Evolutionary conservation across 2,797 vertebrate genomes (phyloP), one percentile per base, ranked within the genome.

Genomic region (Cetoscarus ocellatus): DNA sequence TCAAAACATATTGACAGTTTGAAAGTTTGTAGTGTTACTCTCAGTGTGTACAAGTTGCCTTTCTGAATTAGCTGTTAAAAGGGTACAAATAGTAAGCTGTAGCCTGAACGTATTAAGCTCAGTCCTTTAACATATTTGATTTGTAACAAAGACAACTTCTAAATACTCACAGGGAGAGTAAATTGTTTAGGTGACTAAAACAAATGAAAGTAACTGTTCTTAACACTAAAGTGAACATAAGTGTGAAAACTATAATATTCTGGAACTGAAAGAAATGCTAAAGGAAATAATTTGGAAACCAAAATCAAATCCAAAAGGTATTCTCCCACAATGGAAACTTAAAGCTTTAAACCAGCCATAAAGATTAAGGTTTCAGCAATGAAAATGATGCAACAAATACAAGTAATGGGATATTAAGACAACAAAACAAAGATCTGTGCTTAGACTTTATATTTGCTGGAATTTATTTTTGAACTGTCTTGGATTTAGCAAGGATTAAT

Each of bases 401-500:
- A 7, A 6, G 56, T 57, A 51, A 55, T 73, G 61, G 53, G 62
- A 71, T 47, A 56, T 45, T 57, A 65, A 83, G 79, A 70, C 60
- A 59, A 71, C 59, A 53, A 68, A 73, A 74, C 69, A 54, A 42
- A 35, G 50, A 84, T 70, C 47, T 38, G n/a, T 55, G 59, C 70
- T 54, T 67, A 75, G 68, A 77, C 82, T 82, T 90, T 78, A 75
- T 56, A 55, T 76, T 86, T 80, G 74, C 82, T 68, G 64, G 43
- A 59, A 73, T 40, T 79, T 56, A 47, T 86, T 71, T 83, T 83
- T 80, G 54, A 62, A 47, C 68, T 84, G 83, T 83, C 76, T 82
- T 50, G 67, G 73, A 79, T 85, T 80, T 70, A 71, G 68, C 78
- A 69, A 80, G 75, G 65, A 90, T 83, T 79, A 79, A 89, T 80